A percentile compares a stretch with the other conserved stretches of the same genome.
Evolutionary conservation across 2,113 vertebrate species (phyloP).

Genomic region (Paramisgurnus dabryanus): DNA sequence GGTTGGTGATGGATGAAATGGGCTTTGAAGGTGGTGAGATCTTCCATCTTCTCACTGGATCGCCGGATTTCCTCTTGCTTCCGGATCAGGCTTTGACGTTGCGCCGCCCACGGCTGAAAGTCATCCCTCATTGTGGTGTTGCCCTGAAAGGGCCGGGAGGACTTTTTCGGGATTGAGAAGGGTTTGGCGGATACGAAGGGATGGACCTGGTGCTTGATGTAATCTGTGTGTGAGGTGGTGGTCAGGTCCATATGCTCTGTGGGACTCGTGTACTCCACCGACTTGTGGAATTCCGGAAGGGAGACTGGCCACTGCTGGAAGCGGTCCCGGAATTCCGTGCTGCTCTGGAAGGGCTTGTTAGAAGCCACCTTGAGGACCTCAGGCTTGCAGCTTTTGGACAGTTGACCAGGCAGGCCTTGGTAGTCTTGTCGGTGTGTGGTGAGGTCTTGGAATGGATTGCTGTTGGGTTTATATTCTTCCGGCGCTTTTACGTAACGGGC

Average conservation of each 20-base stretch:
- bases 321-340: constrained; percentile 79
- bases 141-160: constrained; percentile 74
- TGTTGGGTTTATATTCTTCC: constrained; percentile 72
- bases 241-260: constrained; percentile 72
- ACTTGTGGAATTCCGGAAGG: constrained; percentile 57
- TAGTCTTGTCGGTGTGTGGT: constrained; percentile 80
- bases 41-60: constrained; percentile 76
- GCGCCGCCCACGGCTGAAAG: constrained; percentile 74
- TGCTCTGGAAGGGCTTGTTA: constrained; percentile 66
- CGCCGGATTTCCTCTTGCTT: constrained; percentile 68
- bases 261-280: constrained; percentile 67
- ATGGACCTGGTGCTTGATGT: constrained; percentile 63
- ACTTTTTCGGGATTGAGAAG: constrained; percentile 53
- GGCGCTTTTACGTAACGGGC: constrained; percentile 57
- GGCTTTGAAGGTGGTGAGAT: constrained; percentile 79
- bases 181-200: constrained; percentile 71
- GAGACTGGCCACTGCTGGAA: constrained; percentile 76
- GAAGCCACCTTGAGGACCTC: constrained; percentile 49
- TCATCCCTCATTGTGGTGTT: constrained; percentile 79
- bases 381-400: constrained; percentile 77
- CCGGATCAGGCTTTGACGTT: constrained; percentile 65
- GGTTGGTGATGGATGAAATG: constrained; percentile 76
- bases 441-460: constrained; percentile 74
- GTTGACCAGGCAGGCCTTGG: constrained; percentile 71
- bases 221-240: constrained; percentile 74